Conservation (phyloP, 2,797 vertebrate genomes). For the Xenentodon cancila region DNA sequence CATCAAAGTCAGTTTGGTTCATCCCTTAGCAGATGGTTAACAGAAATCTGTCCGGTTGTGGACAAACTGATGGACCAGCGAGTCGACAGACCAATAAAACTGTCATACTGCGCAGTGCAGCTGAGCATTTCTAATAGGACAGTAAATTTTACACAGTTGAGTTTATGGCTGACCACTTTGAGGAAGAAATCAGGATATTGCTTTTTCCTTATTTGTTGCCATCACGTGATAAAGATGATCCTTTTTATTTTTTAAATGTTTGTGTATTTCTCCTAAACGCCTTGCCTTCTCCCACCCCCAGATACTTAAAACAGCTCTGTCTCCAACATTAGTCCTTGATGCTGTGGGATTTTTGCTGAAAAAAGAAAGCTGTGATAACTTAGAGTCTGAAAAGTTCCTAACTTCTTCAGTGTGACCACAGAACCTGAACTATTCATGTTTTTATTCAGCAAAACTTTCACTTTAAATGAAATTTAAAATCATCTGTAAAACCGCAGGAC, state of each 20-base stretch:
- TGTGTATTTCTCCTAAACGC: too few species aligned
- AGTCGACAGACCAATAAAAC: too few species aligned
- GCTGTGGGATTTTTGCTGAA: constrained; percentile 11
- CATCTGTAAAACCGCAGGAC: background rate
- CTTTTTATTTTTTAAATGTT: too few species aligned
- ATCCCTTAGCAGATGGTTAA: too few species aligned
- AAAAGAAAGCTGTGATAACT: constrained; percentile 35
- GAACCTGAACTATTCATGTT: background rate
- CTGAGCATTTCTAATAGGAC: too few species aligned
- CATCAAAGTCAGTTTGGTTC: too few species aligned
- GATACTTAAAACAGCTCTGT: constrained; percentile 65
- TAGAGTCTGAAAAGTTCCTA: constrained; percentile 26
- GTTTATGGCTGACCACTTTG: background rate
- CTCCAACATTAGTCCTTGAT: constrained; percentile 58
- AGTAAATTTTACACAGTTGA: too few species aligned
- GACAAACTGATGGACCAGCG: too few species aligned
- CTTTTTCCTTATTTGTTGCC: too few species aligned
- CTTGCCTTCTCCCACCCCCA: constrained; percentile 36
- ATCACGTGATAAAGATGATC: too few species aligned
- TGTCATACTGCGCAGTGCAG: too few species aligned
- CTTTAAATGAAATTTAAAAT: background rate
- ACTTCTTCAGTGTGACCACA: constrained; percentile 18
- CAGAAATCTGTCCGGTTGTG: too few species aligned
- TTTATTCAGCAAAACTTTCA: background rate
- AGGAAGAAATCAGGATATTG: background rate